Evolutionary conservation across 2,797 vertebrate genomes (phyloP).

Genomic region (Notolabrus celidotus): DNA sequence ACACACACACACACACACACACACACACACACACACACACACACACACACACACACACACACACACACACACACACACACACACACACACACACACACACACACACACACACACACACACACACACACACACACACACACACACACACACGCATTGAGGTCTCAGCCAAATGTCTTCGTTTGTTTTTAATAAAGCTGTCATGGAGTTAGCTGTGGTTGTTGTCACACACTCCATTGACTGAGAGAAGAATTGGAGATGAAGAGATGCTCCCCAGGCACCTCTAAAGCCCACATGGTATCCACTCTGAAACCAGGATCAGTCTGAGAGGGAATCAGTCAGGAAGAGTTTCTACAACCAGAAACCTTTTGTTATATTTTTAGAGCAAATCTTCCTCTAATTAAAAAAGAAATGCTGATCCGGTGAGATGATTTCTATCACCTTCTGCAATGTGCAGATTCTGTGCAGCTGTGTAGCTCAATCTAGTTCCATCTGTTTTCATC

Average conservation of each 20-base stretch:
- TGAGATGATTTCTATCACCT: too few relatives aligned
- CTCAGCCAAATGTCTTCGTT: constrained; percentile 30
- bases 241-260: constrained; percentile 2
- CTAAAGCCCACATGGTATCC: not conserved
- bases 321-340: not conserved
- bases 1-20: constrained; percentile 19
- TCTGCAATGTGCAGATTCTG: too few relatives aligned
- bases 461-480: too few relatives aligned
- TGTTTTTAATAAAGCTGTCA: constrained; percentile 51
- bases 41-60: not conserved
- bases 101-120: constrained; percentile 17
- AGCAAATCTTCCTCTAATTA: too few relatives aligned
- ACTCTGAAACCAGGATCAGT: constrained; percentile 21
- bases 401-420: too few relatives aligned
- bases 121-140: constrained; percentile 20
- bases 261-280: not conserved
- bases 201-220: constrained; percentile 1
- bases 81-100: constrained; percentile 13
- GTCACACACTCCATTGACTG: not conserved
- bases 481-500: too few relatives aligned
- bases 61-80: not conserved
- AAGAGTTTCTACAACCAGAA: not conserved
- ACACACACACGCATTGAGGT: not conserved
- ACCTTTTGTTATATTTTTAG: too few relatives aligned
- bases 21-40: not conserved